Evolutionary conservation across 2,888 invertebrate species (phyloP).

Genomic region (Mythimna albipuncta): DNA sequence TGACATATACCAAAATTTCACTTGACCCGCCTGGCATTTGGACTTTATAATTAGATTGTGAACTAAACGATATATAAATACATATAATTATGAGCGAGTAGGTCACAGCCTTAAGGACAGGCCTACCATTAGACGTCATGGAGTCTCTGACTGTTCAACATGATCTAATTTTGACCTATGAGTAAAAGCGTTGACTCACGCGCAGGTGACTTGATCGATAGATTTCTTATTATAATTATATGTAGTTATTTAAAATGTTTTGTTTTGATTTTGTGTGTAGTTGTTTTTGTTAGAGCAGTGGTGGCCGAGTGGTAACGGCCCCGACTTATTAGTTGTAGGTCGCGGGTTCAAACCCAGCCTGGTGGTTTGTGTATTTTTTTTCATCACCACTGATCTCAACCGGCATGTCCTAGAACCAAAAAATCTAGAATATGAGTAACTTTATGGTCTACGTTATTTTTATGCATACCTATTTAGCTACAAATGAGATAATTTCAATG

Average conservation of each 20-base stretch:
- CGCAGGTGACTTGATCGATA: constrained; percentile 37
- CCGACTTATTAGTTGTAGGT: too few species aligned
- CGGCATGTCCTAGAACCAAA: too few species aligned
- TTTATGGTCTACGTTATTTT: too few species aligned
- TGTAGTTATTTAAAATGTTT: not conserved
- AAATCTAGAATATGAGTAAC: too few species aligned
- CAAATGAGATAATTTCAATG: too few species aligned
- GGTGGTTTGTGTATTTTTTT: too few species aligned
- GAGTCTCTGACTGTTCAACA: constrained; percentile 36
- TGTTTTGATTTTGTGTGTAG: not conserved
- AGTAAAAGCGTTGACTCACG: constrained; percentile 47
- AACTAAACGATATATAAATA: constrained; percentile 35
- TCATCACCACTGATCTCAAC: too few species aligned
- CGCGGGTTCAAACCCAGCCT: too few species aligned
- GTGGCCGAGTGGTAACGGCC: too few species aligned
- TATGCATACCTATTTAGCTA: too few species aligned
- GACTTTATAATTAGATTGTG: constrained; percentile 32
- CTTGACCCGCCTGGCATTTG: constrained; percentile 42
- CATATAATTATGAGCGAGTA: constrained; percentile 46
- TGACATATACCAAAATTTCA: constrained; percentile 25
- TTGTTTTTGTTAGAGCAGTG: too few species aligned
- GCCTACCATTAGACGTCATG: constrained; percentile 39
- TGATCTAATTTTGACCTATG: constrained; percentile 68
- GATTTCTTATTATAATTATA: constrained; percentile 11
- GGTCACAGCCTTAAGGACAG: constrained; percentile 42